Evolutionary conservation across 1,140 invertebrate species (phyloP), one percentile per base, ranked within the genome.

Genomic region (Polypedilum pembai): DNA sequence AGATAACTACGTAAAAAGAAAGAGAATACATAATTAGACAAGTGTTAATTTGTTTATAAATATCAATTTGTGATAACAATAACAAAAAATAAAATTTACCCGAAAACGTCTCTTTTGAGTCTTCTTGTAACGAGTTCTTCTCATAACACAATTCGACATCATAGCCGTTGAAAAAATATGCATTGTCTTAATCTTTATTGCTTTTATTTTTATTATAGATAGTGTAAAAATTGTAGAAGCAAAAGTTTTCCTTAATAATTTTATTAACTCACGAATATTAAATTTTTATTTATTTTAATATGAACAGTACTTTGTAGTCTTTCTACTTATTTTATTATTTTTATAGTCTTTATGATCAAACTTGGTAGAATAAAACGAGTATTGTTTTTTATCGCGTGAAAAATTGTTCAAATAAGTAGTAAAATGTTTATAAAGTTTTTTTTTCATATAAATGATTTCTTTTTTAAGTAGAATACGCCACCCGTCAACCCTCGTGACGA

Each of bases 1-100:
- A 88, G 80, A 98, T 94, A 88, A 97, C 96, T 98, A 90, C 89
- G 76, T 80, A 78, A 79, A 78, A 76, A 76, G 76, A 77, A 66
- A 74, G 69, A 15, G 18, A 65, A 66, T 73, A 4, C 18, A 75
- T 74, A 8, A 65, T 10, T 41, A 4, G 8, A 1, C 20, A 66
- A 66, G 17, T 17, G 18, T 8, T 66, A 66, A 18, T 15, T 17
- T 8, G 1, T 66, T 66, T n/a, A 7, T 66, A 17, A 66, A 8
- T 3, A 66, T 18, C 17, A 17, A 33, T 33, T 33, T 33, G 24
- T 33, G 24, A 33, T 33, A 33, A 33, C 24, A 33, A 20, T 69
- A 8, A 20, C 7, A 21, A 8, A 7, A 66, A n/a, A 2, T n/a
- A 69, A 69, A 40, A n/a, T 73, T 21, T 41, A 73, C 73, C 73